Percentiles rank a stretch among this genome's conserved stretches.
Conservation (phyloP, 2,888 invertebrate genomes). For the Ennomos erosarius region DNA sequence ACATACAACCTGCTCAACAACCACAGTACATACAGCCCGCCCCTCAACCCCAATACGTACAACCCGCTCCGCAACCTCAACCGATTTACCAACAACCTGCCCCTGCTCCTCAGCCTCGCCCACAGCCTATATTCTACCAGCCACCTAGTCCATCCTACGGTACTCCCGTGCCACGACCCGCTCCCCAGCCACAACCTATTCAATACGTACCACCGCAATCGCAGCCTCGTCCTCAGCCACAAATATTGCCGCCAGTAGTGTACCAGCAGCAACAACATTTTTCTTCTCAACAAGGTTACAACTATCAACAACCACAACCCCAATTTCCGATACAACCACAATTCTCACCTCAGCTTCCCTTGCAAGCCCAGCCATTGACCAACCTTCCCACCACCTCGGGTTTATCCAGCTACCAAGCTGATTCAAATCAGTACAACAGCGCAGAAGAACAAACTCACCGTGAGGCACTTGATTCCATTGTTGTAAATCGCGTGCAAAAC, state of each 20-base stretch:
- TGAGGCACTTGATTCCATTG: constrained; percentile 68
- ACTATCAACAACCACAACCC: constrained; percentile 43
- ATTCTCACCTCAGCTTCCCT: constrained; percentile 40
- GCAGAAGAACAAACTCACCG: constrained; percentile 54
- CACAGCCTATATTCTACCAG: constrained; percentile 36
- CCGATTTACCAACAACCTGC: constrained; percentile 32
- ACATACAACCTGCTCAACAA: constrained; percentile 27
- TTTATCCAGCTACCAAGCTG: constrained; percentile 72
- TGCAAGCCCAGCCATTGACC: constrained; percentile 52
- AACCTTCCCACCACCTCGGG: constrained; percentile 46
- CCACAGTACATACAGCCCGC: constrained; percentile 17
- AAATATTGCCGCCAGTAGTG: constrained; percentile 26
- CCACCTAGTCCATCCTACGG: constrained; percentile 30
- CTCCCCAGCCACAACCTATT: constrained; percentile 34
- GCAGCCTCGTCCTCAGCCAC: constrained; percentile 41
- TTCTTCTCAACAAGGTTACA: constrained; percentile 44
- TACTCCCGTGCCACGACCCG: constrained; percentile 37
- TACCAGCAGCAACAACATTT: constrained; percentile 43
- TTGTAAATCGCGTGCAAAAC: constrained; percentile 67
- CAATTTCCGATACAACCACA: constrained; percentile 40
- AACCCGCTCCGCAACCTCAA: constrained; percentile 23
- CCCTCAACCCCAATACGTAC: constrained; percentile 21
- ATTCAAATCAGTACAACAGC: constrained; percentile 66
- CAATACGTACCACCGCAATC: constrained; percentile 44
- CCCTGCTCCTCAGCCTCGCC: constrained; percentile 35